Base-by-base conservation (phyloP, 2,888 invertebrate genomes). In the Agriopis marginaria region DNA sequence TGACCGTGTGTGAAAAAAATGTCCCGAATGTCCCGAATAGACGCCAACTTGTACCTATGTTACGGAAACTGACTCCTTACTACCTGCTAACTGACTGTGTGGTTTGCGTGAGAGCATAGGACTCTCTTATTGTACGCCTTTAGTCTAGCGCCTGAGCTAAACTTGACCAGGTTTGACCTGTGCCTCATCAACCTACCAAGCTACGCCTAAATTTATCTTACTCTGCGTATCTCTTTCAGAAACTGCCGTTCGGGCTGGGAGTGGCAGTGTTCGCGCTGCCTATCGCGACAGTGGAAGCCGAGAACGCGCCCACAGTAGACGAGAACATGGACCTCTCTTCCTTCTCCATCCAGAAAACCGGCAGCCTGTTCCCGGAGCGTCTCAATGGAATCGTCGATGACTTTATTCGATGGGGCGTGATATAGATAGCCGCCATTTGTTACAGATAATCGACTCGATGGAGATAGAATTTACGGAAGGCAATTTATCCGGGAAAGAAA, bases 351-450 rank as follows among this genome's bases (percentile, higher is more conserved):
- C 68, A 81, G 60, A 81, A 77, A 10, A 82, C 86, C 23, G 86
- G 77, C 69, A 70, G 63, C 7, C 71, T 86, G 2, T 90, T 81
- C 72, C 62, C 71, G 0, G 82, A 83, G 47, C 72, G 89, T 11
- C 69, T 90, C 17, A 88, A 87, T 60, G 90, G 85, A 0, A 71
- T 90, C 14, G 75, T 90, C 45, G 84, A 85, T 11, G 88, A 89
- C 49, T 87, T 75, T 50, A 75, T 86, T 5, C 79, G 77, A 17
- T 87, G 85, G 85, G 87, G 85, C 0, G 59, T 85, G 6, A 4
- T 70, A 7, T 70, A 69, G 54, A 23, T 9, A 44, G 44, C 7
- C 17, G 17, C 11, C 4, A 9, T 7, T 47, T 45, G 11, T 11
- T 47, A n/a, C 5, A 7, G n/a, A 23, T 23, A 23, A 23, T 1